phyloP scores from a whole-genome alignment of 2,113 vertebrate species.

The Malurus cyaneus region DNA sequence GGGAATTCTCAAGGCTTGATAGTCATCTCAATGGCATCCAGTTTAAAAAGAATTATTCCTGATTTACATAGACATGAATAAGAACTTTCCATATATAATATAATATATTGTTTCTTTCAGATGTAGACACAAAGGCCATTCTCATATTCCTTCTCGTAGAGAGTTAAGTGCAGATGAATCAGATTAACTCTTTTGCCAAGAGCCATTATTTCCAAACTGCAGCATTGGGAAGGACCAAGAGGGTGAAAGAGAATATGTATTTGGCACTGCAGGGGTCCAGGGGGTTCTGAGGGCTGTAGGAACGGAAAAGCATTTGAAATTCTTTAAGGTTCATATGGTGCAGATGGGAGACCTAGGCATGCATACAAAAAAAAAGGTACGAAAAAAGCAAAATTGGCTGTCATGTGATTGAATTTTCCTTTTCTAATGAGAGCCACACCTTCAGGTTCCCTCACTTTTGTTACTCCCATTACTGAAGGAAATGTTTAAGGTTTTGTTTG shows the following conservation, averaged over 20 bases:
- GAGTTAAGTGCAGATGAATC: background rate
- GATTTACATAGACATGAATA: constrained; percentile 33
- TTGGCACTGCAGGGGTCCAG: background rate
- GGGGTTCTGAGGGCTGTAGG: background rate
- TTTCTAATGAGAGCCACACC: background rate
- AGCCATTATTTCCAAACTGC: background rate
- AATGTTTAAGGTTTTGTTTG: background rate
- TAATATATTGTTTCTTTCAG: constrained; percentile 4
- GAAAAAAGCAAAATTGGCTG: background rate
- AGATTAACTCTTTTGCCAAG: background rate
- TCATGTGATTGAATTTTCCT: background rate
- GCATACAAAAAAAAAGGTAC: background rate
- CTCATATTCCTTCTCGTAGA: background rate
- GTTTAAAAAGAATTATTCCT: constrained; percentile 40
- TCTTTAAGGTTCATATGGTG: background rate
- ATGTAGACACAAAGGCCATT: background rate
- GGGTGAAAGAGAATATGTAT: background rate
- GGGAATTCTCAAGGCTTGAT: constrained; percentile 48
- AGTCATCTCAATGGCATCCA: constrained; percentile 29
- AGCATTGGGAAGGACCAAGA: background rate
- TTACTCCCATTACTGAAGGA: background rate
- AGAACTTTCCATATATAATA: constrained; percentile 34
- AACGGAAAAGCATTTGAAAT: background rate
- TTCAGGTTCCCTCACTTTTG: background rate
- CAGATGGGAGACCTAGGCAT: background rate